Percentiles rank a stretch among this genome's conserved stretches.
Evolutionary conservation across 2,797 vertebrate genomes (phyloP).

Genomic region (Chaenodraco wilsoni): DNA sequence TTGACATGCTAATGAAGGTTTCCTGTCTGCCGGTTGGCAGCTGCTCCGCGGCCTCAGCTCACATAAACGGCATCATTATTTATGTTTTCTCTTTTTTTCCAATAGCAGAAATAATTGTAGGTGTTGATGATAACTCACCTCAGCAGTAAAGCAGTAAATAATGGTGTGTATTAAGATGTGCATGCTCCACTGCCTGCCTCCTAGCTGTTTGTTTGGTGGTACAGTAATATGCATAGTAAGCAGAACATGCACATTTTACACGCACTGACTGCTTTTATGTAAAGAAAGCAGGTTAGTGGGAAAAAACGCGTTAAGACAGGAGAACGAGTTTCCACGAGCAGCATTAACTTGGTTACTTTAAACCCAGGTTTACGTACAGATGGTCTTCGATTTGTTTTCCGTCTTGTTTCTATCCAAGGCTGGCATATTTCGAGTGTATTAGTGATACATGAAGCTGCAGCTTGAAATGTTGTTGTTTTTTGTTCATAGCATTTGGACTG

Average conservation of each 20-base stretch:
- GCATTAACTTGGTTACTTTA: slow-evolving; percentile 12
- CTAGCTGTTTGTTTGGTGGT: slow-evolving; percentile 60
- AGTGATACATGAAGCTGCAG: slow-evolving; percentile 8
- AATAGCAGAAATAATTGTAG: slow-evolving; percentile 54
- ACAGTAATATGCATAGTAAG: slow-evolving; percentile 50
- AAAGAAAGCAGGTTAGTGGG: slow-evolving; percentile 35
- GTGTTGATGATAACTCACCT: slow-evolving; percentile 53
- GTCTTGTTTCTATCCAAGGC: background rate
- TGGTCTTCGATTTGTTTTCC: background rate
- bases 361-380: slow-evolving; percentile 20
- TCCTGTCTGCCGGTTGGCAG: slow-evolving; percentile 54
- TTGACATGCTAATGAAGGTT: slow-evolving; percentile 71
- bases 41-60: slow-evolving; percentile 55
- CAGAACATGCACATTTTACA: slow-evolving; percentile 35
- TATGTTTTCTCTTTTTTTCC: slow-evolving; percentile 48
- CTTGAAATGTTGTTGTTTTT: background rate
- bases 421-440: slow-evolving; percentile 6
- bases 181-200: slow-evolving; percentile 27
- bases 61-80: slow-evolving; percentile 64
- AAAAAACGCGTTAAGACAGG: slow-evolving; percentile 3
- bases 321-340: slow-evolving; percentile 5
- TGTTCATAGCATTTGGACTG: background rate
- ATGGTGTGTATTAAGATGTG: slow-evolving; percentile 27
- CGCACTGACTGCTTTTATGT: slow-evolving; percentile 11
- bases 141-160: slow-evolving; percentile 35